phyloP scores from a whole-genome alignment of 2,888 invertebrate species.

The Campaea margaritaria region DNA sequence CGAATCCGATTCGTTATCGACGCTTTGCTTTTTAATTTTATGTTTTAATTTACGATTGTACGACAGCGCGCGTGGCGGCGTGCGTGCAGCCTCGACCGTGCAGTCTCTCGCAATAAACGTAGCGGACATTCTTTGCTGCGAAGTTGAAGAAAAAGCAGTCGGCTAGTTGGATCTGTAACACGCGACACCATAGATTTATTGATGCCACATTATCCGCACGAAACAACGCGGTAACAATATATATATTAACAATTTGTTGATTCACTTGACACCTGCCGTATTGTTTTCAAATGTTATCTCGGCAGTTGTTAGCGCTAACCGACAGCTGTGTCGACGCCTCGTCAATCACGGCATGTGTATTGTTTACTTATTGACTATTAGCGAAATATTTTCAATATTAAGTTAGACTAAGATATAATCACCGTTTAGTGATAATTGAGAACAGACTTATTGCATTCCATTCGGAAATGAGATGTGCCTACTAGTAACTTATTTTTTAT shows the following conservation, averaged over 20 bases:
- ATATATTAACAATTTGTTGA: constrained; percentile 38
- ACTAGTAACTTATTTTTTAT: too few species aligned
- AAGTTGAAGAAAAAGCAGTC: constrained; percentile 52
- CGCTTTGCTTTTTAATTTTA: constrained; percentile 36
- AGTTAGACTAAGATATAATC: too few species aligned
- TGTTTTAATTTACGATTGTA: constrained; percentile 32
- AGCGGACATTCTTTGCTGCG: constrained; percentile 41
- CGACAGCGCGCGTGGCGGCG: constrained; percentile 49
- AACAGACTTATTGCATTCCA: too few species aligned
- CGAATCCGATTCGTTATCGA: constrained; percentile 53
- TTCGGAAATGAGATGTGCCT: too few species aligned
- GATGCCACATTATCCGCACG: constrained; percentile 35
- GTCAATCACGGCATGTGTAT: constrained; percentile 5
- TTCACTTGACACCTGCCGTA: constrained; percentile 40
- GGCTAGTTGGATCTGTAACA: constrained; percentile 38
- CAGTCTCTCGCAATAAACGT: constrained; percentile 63
- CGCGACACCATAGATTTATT: constrained; percentile 37
- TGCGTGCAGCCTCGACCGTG: constrained; percentile 70
- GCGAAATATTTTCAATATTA: too few species aligned
- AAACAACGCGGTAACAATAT: constrained; percentile 48
- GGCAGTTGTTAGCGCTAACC: neutral
- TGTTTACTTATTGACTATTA: too few species aligned
- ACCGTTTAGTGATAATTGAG: too few species aligned
- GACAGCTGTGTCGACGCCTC: constrained; percentile 11
- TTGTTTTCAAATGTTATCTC: constrained; percentile 34